Evolutionary conservation across 2,797 vertebrate genomes (phyloP), one percentile per base, ranked within the genome.

Genomic region (Sus cebifrons): DNA sequence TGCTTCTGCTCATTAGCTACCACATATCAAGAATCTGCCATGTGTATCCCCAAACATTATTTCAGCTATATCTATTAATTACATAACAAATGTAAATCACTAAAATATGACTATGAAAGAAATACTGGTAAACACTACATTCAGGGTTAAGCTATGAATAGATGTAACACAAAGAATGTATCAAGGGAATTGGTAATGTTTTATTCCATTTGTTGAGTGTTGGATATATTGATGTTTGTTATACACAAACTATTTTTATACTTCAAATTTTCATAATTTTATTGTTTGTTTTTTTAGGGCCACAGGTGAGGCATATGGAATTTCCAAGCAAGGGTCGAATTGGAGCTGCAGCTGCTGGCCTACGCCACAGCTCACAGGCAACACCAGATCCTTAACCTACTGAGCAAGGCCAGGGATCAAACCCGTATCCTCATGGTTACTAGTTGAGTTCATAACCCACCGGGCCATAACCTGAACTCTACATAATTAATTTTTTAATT

Each of bases 171-270:
- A 83, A 2, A 89, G 52, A 94, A 49, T n/a, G 23, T 49, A 58
- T 49, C 36, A 89, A 89, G 23, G 89, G 23, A 70, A 84, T 23
- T 77, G 62, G 49, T 67, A 77, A 88, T 84, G 56, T 94, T 62
- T 94, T 75, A 52, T 56, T 77, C 83, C 44, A 64, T 62, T 83
- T 83, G 15, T 21, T 81, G 27, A 10, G 64, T 70, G 52, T 29
- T 65, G 58, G 15, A 64, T 88, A 36, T 58, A 74, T 0, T 88
- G 68, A 82, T 58, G 60, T 58, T 74, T 82, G 27, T 82, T 58
- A 82, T 44, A 68, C 15, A 78, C 89, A 85, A 78, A 36, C 27
- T 89, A 25, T 81, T 75, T 73, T 32, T 82, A 74, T 23, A 54
- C 77, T 68, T 86, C 60, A 90, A 75, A 8, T 62, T 86, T 68